Conservation (phyloP, 2,113 vertebrate genomes). For the Rhipidura dahli region DNA sequence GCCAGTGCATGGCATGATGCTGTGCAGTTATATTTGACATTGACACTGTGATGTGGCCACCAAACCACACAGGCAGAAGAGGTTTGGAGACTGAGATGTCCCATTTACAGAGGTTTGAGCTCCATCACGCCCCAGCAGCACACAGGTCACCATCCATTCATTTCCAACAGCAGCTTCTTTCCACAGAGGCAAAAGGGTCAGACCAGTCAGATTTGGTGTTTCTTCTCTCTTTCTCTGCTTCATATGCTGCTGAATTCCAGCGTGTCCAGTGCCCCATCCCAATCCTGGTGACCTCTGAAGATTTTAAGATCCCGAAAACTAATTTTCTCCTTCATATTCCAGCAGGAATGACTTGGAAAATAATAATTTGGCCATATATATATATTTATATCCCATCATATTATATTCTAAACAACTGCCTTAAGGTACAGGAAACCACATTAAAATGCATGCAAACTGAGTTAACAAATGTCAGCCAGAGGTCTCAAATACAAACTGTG, state of each 20-base stretch:
- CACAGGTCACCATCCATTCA: not conserved
- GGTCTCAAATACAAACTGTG: not conserved
- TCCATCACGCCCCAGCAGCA: not conserved
- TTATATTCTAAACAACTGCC: not conserved
- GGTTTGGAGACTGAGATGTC: not conserved
- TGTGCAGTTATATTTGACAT: no score
- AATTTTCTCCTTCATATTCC: not conserved
- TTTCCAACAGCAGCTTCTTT: not conserved
- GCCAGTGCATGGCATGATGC: not conserved
- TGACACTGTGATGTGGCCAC: not conserved
- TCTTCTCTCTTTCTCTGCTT: not conserved
- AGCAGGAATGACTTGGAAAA: not conserved
- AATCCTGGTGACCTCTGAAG: not conserved
- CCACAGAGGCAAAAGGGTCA: not conserved
- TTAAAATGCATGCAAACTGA: conserved; percentile 4
- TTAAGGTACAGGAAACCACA: not conserved
- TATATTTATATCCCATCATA: not conserved
- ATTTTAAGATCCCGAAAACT: not conserved
- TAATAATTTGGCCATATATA: not conserved
- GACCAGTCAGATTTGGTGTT: not conserved
- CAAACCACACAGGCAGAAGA: not conserved
- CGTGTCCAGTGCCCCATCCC: not conserved
- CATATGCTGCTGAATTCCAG: not conserved
- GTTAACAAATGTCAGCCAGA: conserved; percentile 26
- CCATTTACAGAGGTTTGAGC: not conserved